These are phyloP conservation scores for Notoglanidium macrostoma DNA, from an alignment of 2,797 vertebrate species.

Conservation along the genomic window DNA sequence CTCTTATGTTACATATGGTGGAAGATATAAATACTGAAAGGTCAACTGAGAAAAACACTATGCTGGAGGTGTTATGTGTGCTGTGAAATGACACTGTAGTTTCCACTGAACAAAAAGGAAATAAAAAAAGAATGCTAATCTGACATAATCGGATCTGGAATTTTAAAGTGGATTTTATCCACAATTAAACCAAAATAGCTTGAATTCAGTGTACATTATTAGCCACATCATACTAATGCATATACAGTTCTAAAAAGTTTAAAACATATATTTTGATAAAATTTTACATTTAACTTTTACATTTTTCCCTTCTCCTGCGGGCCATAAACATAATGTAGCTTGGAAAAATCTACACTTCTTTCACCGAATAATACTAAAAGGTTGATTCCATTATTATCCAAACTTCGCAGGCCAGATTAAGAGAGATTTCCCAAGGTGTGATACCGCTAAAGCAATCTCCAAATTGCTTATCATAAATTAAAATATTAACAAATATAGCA, in stretches of 20 bases:
- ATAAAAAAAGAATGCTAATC: neutral
- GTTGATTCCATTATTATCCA: no score
- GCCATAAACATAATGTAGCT: neutral
- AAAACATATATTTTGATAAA: neutral
- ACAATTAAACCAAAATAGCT: neutral
- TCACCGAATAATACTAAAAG: neutral
- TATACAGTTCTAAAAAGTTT: no score
- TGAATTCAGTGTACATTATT: neutral
- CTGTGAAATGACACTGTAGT: neutral
- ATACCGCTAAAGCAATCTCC: neutral
- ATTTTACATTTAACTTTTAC: neutral
- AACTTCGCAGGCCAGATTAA: neutral
- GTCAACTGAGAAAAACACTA: neutral
- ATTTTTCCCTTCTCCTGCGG: neutral
- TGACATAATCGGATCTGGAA: no score
- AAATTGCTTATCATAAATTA: neutral
- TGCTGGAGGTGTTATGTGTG: neutral
- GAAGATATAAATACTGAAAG: conserved; percentile 18
- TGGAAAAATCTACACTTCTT: neutral
- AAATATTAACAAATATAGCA: no score
- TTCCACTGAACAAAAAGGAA: neutral
- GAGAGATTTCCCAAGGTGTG: neutral
- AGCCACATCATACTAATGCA: neutral
- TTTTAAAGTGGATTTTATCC: neutral
- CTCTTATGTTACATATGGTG: neutral